Conservation (phyloP, 2,797 vertebrate genomes). For the Oryzias dopingdopingensis region DNA sequence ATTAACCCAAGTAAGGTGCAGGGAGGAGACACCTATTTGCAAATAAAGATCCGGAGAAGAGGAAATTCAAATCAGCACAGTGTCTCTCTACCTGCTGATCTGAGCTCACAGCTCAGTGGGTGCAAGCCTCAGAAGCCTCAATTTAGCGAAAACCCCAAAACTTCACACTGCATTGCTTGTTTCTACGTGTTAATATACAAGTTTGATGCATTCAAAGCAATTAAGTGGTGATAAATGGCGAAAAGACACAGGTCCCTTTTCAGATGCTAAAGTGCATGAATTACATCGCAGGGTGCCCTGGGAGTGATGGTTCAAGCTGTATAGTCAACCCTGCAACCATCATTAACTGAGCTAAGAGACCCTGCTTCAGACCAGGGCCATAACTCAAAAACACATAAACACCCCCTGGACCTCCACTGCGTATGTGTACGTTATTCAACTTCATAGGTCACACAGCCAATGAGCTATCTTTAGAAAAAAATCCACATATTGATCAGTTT, state of each 20-base stretch:
- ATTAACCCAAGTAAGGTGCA: conserved; percentile 65
- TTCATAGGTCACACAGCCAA: background rate
- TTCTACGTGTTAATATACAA: conserved; percentile 30
- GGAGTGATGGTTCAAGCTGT: conserved; percentile 65
- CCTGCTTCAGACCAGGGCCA: conserved; percentile 44
- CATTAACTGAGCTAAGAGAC: conserved; percentile 63
- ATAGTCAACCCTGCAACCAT: conserved; percentile 54
- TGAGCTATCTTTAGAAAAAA: background rate
- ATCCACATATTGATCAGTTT: background rate
- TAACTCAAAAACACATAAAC: conserved; percentile 39
- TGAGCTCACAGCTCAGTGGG: conserved; percentile 14
- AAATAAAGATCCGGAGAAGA: conserved; percentile 61
- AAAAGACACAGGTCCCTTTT: conserved; percentile 24
- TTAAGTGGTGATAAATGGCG: conserved; percentile 48
- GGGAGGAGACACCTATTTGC: conserved; percentile 51
- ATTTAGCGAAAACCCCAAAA: conserved; percentile 37
- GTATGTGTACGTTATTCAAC: background rate
- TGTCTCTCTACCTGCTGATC: conserved; percentile 32
- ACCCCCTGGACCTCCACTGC: conserved; percentile 24
- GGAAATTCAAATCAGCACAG: conserved; percentile 61
- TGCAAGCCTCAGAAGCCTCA: conserved; percentile 38
- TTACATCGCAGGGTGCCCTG: conserved; percentile 58
- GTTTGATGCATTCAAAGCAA: conserved; percentile 29
- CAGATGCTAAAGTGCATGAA: conserved; percentile 52
- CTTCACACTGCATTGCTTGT: conserved; percentile 1